phyloP scores from a whole-genome alignment of 2,888 invertebrate species.

The Oscheius sp. region DNA sequence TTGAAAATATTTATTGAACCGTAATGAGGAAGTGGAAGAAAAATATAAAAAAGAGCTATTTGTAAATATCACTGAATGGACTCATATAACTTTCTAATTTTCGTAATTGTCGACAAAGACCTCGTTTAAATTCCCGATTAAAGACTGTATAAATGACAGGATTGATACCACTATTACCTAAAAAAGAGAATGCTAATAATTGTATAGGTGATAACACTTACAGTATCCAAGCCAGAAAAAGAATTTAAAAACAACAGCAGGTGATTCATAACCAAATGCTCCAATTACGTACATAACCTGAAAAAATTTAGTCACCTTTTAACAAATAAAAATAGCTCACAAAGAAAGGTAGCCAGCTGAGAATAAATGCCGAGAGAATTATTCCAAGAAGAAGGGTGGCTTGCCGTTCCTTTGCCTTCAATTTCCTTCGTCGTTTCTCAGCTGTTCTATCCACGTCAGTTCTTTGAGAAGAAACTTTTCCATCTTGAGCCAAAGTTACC shows the following conservation, averaged over 20 bases:
- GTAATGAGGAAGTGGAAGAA: not conserved
- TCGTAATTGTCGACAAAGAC: slow-evolving; percentile 68
- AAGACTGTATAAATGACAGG: slow-evolving; percentile 72
- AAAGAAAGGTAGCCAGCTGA: slow-evolving; percentile 98
- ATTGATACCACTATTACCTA: slow-evolving; percentile 71
- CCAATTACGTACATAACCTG: slow-evolving; percentile 76
- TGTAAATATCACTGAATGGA: slow-evolving; percentile 33
- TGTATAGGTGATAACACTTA: slow-evolving; percentile 75
- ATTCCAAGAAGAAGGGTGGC: slow-evolving; percentile 95
- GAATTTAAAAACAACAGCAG: slow-evolving; percentile 69
- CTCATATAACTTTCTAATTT: slow-evolving; percentile 48
- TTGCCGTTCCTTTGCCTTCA: slow-evolving; percentile 82
- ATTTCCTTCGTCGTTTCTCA: slow-evolving; percentile 45
- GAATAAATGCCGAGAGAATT: slow-evolving; percentile 97
- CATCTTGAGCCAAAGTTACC: slow-evolving; percentile 23
- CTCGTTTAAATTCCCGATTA: slow-evolving; percentile 72
- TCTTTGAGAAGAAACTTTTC: slow-evolving; percentile 1
- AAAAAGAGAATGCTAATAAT: slow-evolving; percentile 28
- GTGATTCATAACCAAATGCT: slow-evolving; percentile 73
- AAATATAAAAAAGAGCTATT: slow-evolving; percentile 7
- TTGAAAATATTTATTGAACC: slow-evolving; percentile 10
- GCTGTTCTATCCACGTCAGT: slow-evolving; percentile 22
- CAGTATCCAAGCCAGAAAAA: slow-evolving; percentile 93
- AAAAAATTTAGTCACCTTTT: slow-evolving; percentile 13
- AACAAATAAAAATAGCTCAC: slow-evolving; percentile 51